phyloP scores from a whole-genome alignment of 2,888 invertebrate genomes.

The Chrysolina oricalcia region DNA sequence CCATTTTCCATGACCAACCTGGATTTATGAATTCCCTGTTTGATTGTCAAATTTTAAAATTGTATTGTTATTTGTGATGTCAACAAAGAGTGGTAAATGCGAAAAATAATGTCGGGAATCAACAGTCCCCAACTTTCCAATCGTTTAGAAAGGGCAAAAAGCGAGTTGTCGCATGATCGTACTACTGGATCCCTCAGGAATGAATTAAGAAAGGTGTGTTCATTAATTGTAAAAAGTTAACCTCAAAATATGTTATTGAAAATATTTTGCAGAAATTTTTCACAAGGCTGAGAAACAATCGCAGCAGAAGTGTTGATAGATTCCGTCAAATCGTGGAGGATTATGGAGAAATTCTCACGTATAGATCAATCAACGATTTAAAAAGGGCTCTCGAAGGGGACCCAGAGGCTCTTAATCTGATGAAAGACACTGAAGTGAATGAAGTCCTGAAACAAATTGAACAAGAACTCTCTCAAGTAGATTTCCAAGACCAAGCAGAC shows the following conservation, averaged over 20 bases:
- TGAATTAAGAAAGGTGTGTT: constrained; percentile 49
- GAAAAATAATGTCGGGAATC: constrained; percentile 39
- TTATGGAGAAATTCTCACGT: constrained; percentile 47
- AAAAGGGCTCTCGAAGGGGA: constrained; percentile 51
- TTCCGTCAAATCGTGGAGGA: constrained; percentile 55
- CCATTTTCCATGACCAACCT: not conserved
- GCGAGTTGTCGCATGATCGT: constrained; percentile 42
- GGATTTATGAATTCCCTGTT: too few species aligned
- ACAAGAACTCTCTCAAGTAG: constrained; percentile 54
- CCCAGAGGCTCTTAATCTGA: constrained; percentile 52
- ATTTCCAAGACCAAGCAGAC: constrained; percentile 53
- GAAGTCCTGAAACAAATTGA: constrained; percentile 60
- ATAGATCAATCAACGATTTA: constrained; percentile 51
- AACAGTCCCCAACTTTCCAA: constrained; percentile 19
- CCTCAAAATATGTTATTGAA: constrained; percentile 33
- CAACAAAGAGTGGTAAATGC: not conserved
- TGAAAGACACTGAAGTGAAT: constrained; percentile 58
- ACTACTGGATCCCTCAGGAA: constrained; percentile 40
- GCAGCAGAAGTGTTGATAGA: constrained; percentile 57
- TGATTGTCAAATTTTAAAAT: constrained; percentile 12
- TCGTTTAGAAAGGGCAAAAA: constrained; percentile 45
- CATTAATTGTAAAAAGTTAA: constrained; percentile 25
- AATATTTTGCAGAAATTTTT: constrained; percentile 52
- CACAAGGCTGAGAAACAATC: constrained; percentile 49
- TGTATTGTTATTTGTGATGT: constrained; percentile 11